A percentile compares a stretch with the other conserved stretches of the same genome.
Evolutionary conservation across 2,888 invertebrate genomes (phyloP).

Genomic region (Amphimallon solstitiale): DNA sequence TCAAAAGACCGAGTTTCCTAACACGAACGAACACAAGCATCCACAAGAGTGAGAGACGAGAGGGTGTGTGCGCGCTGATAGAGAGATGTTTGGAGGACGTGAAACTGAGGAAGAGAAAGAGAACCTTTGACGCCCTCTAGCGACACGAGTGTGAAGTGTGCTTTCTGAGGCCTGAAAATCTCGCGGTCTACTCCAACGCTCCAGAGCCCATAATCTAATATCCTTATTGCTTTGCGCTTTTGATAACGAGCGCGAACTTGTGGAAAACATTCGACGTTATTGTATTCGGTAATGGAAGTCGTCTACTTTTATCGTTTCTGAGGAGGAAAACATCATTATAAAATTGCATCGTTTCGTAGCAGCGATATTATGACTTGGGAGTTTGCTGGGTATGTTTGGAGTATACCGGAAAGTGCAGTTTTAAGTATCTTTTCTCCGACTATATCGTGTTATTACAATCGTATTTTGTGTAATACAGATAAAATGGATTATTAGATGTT

Average conservation of each 20-base stretch:
- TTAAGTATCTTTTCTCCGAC: too few species aligned
- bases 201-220: conserved; percentile 27
- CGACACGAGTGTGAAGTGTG: conserved; percentile 25
- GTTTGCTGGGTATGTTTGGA: neutral
- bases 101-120: neutral
- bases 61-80: neutral
- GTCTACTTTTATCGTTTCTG: conserved; percentile 27
- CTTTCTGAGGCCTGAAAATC: conserved; percentile 33
- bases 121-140: conserved; percentile 38
- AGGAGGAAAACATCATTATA: conserved; percentile 18
- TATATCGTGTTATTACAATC: too few species aligned
- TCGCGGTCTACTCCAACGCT: conserved; percentile 24
- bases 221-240: conserved; percentile 37
- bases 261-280: conserved; percentile 38
- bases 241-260: conserved; percentile 29
- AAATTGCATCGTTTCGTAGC: conserved; percentile 19
- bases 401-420: neutral
- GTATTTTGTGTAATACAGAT: too few species aligned
- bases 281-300: conserved; percentile 36
- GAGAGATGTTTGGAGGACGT: neutral
- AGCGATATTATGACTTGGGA: neutral
- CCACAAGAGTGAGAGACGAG: neutral
- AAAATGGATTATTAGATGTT: too few species aligned
- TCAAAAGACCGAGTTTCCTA: conserved; percentile 38
- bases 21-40: too few species aligned